Evolutionary conservation across 2,888 invertebrate genomes (phyloP).

Genomic region (Pachydiplax longipennis): DNA sequence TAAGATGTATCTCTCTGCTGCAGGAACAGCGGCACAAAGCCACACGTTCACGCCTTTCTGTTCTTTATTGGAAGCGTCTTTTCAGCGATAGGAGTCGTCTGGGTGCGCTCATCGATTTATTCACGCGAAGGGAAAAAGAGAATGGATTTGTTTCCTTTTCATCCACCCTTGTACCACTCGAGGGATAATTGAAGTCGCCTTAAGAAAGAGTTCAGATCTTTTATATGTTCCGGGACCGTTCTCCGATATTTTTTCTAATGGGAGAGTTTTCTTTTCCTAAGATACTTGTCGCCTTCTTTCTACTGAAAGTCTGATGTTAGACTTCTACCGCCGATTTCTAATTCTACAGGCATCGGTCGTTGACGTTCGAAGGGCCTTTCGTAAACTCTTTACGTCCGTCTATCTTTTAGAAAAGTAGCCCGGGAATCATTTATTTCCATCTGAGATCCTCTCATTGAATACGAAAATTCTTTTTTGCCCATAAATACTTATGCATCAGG

Average conservation of each 20-base stretch:
- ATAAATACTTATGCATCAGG: too few relatives aligned
- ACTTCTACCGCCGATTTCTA: too few relatives aligned
- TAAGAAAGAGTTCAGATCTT: background rate
- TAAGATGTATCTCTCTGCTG: too few relatives aligned
- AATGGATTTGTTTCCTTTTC: conserved; percentile 27
- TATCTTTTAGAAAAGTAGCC: too few relatives aligned
- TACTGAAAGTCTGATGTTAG: too few relatives aligned
- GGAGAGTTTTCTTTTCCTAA: background rate
- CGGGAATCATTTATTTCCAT: too few relatives aligned
- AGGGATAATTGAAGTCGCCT: conserved; percentile 10
- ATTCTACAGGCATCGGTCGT: too few relatives aligned
- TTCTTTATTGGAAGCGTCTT: conserved; percentile 35
- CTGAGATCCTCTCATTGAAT: too few relatives aligned
- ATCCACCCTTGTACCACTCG: conserved; percentile 5
- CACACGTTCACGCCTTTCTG: conserved; percentile 16
- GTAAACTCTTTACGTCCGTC: too few relatives aligned
- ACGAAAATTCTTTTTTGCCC: too few relatives aligned
- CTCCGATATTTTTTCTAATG: background rate
- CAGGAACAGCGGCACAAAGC: background rate
- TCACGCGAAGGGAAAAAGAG: background rate
- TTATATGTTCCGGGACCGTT: background rate
- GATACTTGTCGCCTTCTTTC: too few relatives aligned
- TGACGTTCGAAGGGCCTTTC: too few relatives aligned
- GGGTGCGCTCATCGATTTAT: conserved; percentile 15
- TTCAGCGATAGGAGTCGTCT: background rate